Percentiles rank a stretch among this genome's conserved stretches.
Conservation (phyloP, 2,888 invertebrate species). For the Oscheius onirici region DNA sequence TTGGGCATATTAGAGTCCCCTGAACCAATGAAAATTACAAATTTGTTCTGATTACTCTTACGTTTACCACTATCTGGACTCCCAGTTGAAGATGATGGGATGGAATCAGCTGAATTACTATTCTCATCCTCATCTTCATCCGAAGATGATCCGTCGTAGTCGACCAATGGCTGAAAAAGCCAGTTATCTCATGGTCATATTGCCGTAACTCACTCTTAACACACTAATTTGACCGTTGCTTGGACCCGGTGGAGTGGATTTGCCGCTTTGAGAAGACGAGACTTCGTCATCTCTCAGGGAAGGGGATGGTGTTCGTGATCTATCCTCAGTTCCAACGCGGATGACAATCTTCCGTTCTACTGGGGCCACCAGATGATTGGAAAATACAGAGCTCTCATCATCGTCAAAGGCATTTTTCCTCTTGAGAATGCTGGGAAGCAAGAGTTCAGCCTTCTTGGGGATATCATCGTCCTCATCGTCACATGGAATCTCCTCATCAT, state of each 20-base stretch:
- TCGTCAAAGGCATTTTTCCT: slow-evolving; percentile 51
- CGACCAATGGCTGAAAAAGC: slow-evolving; percentile 49
- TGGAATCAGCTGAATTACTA: slow-evolving; percentile 37
- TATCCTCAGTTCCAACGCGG: slow-evolving; percentile 22
- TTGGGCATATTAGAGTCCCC: not conserved
- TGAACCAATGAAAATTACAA: not conserved
- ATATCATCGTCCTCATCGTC: slow-evolving; percentile 30
- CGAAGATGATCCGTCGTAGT: slow-evolving; percentile 57
- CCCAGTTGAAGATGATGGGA: slow-evolving; percentile 55
- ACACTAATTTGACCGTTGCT: slow-evolving; percentile 12
- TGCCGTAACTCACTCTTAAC: not conserved
- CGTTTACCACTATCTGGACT: slow-evolving; percentile 46
- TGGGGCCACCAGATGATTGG: slow-evolving; percentile 15
- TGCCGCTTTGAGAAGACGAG: slow-evolving; percentile 48
- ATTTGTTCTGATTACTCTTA: not conserved
- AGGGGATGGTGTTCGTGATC: slow-evolving; percentile 22
- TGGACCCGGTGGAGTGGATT: not conserved
- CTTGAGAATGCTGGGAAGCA: not conserved
- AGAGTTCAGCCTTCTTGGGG: not conserved
- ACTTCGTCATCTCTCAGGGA: slow-evolving; percentile 55
- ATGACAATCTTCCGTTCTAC: slow-evolving; percentile 38
- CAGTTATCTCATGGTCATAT: not conserved
- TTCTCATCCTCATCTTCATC: slow-evolving; percentile 44
- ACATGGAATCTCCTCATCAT: slow-evolving; percentile 36
- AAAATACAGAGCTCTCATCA: slow-evolving; percentile 44